Evolutionary conservation across 2,888 invertebrate genomes (phyloP).

Genomic region (Agonopterix subpropinquella): DNA sequence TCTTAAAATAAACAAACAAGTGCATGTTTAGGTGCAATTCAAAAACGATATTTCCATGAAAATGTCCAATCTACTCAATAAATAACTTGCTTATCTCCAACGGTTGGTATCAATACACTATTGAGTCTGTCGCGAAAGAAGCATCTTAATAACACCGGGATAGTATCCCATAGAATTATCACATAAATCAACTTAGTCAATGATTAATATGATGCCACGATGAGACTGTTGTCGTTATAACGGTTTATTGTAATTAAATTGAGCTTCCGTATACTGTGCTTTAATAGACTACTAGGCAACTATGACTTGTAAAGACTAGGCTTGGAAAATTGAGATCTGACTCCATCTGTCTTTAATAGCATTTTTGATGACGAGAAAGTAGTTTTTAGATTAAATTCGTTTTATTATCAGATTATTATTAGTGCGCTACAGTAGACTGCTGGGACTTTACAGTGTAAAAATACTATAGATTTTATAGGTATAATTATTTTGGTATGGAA

Average conservation of each 20-base stretch:
- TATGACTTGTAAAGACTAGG: background rate
- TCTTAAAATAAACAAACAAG: no score
- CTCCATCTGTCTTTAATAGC: no score
- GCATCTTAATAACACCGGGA: constrained; percentile 45
- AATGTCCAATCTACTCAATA: background rate
- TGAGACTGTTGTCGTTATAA: constrained; percentile 61
- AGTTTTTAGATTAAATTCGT: no score
- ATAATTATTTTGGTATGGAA: no score
- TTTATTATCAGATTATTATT: no score
- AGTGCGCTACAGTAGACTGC: no score
- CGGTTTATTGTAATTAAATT: constrained; percentile 67
- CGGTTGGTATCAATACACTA: constrained; percentile 12
- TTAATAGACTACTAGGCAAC: constrained; percentile 16
- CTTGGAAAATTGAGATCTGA: constrained; percentile 8
- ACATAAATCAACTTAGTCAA: constrained; percentile 62
- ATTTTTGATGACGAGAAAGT: no score
- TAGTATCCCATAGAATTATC: constrained; percentile 36
- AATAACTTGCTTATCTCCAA: constrained; percentile 1
- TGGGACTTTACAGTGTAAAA: no score
- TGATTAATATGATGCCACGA: constrained; percentile 62
- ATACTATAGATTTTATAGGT: no score
- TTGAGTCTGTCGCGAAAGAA: constrained; percentile 27
- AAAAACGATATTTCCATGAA: background rate
- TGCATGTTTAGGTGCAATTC: no score
- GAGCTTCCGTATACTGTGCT: constrained; percentile 52